Base-by-base conservation (phyloP, 2,888 invertebrate species). In the Papilio demoleus region DNA sequence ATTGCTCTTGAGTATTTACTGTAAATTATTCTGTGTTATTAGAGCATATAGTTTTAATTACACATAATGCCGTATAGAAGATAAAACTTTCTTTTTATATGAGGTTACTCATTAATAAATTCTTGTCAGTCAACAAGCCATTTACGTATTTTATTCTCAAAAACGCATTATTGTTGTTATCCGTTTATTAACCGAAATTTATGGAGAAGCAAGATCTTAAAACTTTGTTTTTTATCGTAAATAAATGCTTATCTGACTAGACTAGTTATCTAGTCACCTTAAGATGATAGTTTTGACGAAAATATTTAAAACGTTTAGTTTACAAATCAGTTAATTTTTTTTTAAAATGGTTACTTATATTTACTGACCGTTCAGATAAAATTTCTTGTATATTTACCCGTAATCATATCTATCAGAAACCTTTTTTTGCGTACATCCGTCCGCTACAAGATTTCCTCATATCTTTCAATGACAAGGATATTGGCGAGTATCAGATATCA, bases 381-480 rank as follows among this genome's bases (percentile, higher is more conserved):
- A 12, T 47, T 22, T 22, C 22, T 11, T n/a, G 19, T 12, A 36
- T 47, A 19, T 64, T 56, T 62, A 66, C 47, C 40, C 36, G 11
- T 85, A 83, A 79, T 80, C 70, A 74, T 76, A 79, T 77, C 81
- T 82, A 83, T 81, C 81, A 77, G 58, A 74, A 70, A 72, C 70
- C 70, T 70, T 79, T 86, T 85, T 85, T 84, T 82, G 62, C 75
- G 74, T 77, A 75, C 78, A 82, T 86, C 86, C 80, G 77, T 68
- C 76, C 67, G 56, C 68, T 72, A 58, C 53, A 65, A 71, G 53
- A 60, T 45, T 74, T 73, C 68, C 68, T 75, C 71, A 73, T 72
- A 74, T 71, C 67, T 63, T 70, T 53, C 65, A 68, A 53, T 66
- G 65, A 58, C 60, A 67, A 74, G 68, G 68, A 72, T 74, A 72